phyloP scores from a whole-genome alignment of 2,797 vertebrate genomes.

The Alosa sapidissima region DNA sequence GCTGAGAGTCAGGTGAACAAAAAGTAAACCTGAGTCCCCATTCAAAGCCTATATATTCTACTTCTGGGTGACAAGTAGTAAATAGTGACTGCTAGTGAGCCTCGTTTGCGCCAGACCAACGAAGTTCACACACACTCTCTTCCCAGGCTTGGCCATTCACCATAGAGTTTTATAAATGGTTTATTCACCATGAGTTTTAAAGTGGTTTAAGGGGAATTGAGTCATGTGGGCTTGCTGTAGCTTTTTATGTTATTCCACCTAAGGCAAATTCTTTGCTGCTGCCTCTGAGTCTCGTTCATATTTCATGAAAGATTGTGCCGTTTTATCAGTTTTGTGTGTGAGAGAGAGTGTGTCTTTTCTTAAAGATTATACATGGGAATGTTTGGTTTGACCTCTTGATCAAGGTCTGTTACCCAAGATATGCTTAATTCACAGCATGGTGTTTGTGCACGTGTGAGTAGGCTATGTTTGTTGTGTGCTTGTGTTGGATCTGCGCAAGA shows the following conservation, averaged over 20 bases:
- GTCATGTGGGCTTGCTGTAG: not conserved
- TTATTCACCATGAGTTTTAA: not conserved
- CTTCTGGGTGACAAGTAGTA: not conserved
- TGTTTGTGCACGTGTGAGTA: not conserved
- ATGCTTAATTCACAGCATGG: not conserved
- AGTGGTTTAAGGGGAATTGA: not conserved
- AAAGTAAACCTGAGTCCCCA: not conserved
- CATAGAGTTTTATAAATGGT: not conserved
- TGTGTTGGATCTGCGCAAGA: not conserved
- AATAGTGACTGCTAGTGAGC: not conserved
- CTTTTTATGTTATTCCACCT: slow-evolving; percentile 16
- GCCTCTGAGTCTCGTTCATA: slow-evolving; percentile 10
- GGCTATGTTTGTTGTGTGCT: not conserved
- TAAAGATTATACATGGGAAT: not conserved
- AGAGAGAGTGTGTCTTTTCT: not conserved
- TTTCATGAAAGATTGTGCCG: slow-evolving; percentile 1
- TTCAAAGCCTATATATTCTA: too few species aligned
- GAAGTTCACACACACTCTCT: not conserved
- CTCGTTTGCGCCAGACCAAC: not conserved
- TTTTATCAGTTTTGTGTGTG: not conserved
- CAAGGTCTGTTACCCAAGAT: slow-evolving; percentile 3
- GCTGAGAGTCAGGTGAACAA: not conserved
- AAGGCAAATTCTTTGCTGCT: not conserved
- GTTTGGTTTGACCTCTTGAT: not conserved
- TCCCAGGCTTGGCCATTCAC: too few species aligned